phyloP scores from a whole-genome alignment of 2,113 vertebrate species.

The Cyprinus carpio region DNA sequence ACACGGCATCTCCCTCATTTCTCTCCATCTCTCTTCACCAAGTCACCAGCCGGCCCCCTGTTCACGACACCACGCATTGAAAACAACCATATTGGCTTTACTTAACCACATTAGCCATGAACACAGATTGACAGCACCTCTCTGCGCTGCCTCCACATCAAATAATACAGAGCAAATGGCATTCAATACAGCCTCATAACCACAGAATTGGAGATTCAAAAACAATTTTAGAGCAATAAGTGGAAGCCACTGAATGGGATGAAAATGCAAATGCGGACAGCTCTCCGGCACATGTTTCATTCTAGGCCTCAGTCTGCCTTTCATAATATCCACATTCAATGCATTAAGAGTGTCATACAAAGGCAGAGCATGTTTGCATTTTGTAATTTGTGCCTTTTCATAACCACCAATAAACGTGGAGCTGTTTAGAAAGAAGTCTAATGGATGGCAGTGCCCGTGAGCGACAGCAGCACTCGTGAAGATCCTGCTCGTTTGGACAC shows the following conservation, averaged over 20 bases:
- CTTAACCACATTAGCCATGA: conserved; percentile 83
- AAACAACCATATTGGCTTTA: conserved; percentile 83
- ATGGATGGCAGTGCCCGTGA: conserved; percentile 38
- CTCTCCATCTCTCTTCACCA: conserved; percentile 6
- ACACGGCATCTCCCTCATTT: neutral
- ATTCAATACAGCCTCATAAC: conserved; percentile 76
- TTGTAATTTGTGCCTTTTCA: conserved; percentile 58
- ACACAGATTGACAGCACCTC: conserved; percentile 82
- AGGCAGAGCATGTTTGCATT: conserved; percentile 54
- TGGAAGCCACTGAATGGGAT: conserved; percentile 76
- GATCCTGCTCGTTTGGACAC: neutral
- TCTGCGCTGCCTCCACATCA: conserved; percentile 74
- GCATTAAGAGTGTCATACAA: conserved; percentile 54
- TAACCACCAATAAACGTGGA: conserved; percentile 50
- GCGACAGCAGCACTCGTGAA: conserved; percentile 41
- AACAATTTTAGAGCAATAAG: conserved; percentile 80
- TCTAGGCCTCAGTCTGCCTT: conserved; percentile 42
- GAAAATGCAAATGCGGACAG: conserved; percentile 76
- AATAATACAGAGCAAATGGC: conserved; percentile 80
- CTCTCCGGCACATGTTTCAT: conserved; percentile 48
- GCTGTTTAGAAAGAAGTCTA: conserved; percentile 40
- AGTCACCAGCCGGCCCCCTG: conserved; percentile 61
- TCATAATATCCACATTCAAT: conserved; percentile 57
- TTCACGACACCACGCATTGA: conserved; percentile 78
- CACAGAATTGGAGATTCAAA: conserved; percentile 76